These are phyloP conservation scores for Azemiops feae DNA, from an alignment of 2,113 vertebrate species.

Conservation along the genomic window DNA sequence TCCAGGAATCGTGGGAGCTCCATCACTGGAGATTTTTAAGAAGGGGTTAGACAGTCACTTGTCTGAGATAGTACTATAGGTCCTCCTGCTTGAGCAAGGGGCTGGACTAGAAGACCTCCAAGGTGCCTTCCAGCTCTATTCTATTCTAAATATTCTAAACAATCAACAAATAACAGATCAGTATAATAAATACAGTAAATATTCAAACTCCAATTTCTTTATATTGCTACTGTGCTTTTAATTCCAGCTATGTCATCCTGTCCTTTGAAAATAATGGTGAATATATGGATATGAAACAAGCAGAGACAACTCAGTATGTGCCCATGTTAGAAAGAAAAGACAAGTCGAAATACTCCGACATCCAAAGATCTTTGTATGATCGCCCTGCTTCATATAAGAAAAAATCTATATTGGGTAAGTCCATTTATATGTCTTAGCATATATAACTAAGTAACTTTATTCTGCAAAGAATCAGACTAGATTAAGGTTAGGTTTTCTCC, in stretches of 20 bases:
- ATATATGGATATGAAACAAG: conserved; percentile 99
- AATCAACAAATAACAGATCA: too few species aligned
- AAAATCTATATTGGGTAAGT: conserved; percentile 78
- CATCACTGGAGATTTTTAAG: too few species aligned
- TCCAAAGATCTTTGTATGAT: conserved; percentile 88
- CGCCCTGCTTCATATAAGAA: conserved; percentile 91
- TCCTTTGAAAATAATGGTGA: conserved; percentile 95
- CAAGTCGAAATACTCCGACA: conserved; percentile 87
- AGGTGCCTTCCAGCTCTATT: too few species aligned
- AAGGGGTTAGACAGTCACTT: too few species aligned
- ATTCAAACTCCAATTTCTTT: background rate
- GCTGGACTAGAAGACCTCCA: too few species aligned
- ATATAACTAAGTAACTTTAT: background rate
- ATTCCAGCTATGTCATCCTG: conserved; percentile 91
- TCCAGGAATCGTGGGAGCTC: too few species aligned
- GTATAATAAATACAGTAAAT: background rate
- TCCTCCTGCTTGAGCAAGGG: too few species aligned
- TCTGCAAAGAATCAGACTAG: background rate
- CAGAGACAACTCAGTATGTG: conserved; percentile 91
- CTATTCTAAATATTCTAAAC: too few species aligned
- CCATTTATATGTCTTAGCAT: background rate
- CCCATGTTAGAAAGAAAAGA: conserved; percentile 95
- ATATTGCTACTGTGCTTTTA: conserved; percentile 11
- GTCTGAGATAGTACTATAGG: too few species aligned
- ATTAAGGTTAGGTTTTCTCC: background rate